phyloP scores from a whole-genome alignment of 1,140 invertebrate species.

The Stegodyphus dumicola region DNA sequence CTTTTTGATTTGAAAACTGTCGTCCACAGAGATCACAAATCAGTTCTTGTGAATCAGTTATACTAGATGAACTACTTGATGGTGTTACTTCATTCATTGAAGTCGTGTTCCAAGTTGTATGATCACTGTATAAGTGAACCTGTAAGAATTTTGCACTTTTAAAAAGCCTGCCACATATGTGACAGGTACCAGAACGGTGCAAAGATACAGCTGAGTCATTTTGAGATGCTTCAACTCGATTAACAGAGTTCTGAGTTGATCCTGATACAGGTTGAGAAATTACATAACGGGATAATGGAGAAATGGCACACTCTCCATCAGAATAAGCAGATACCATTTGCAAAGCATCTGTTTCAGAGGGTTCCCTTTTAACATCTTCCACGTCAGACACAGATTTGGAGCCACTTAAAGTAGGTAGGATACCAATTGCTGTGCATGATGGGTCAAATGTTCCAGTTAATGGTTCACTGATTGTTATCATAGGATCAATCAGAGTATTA shows the following conservation, averaged over 20 bases:
- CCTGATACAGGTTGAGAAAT: not conserved
- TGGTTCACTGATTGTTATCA: constrained; percentile 31
- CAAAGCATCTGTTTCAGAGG: constrained; percentile 23
- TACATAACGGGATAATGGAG: constrained; percentile 15
- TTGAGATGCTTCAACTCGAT: constrained; percentile 21
- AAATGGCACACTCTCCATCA: constrained; percentile 22
- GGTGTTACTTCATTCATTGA: constrained; percentile 14
- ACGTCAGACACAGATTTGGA: not conserved
- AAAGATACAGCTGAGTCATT: constrained; percentile 23
- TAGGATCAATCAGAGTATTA: constrained; percentile 35
- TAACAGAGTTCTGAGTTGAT: constrained; percentile 2
- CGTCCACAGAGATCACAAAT: constrained; percentile 54
- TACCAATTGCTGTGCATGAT: not conserved
- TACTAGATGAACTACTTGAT: constrained; percentile 12
- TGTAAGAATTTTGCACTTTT: constrained; percentile 66
- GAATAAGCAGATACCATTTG: constrained; percentile 2
- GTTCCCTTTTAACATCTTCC: constrained; percentile 34
- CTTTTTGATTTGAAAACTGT: constrained; percentile 53
- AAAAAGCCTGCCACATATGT: constrained; percentile 63
- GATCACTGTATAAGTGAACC: constrained; percentile 65
- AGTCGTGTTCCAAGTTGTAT: constrained; percentile 45
- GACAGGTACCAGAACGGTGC: constrained; percentile 64
- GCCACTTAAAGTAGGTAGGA: constrained; percentile 2
- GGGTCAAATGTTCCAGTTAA: constrained; percentile 32
- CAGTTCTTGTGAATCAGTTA: not conserved